A percentile compares a stretch with the other conserved stretches of the same genome.
phyloP scores from a whole-genome alignment of 2,113 vertebrate species.

The Peromyscus leucopus region DNA sequence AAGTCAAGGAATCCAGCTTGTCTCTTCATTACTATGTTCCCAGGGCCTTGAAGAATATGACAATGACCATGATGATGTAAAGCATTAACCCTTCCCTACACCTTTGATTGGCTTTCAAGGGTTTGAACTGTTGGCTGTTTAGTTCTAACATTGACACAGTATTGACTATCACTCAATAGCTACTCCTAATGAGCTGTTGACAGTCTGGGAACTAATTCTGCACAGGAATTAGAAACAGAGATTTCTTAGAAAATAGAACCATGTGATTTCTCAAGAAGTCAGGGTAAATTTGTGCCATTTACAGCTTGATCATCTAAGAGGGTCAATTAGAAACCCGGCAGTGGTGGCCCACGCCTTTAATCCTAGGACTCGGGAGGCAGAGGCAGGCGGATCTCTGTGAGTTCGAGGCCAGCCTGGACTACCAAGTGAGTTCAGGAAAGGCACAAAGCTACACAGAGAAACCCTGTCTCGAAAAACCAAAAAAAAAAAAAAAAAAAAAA shows the following conservation, averaged over 20 bases:
- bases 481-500: no score
- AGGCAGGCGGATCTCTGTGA: no score
- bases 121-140: background rate
- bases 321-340: background rate
- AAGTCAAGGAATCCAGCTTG: background rate
- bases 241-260: background rate
- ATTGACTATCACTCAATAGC: slow-evolving; percentile 22
- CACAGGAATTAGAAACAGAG: background rate
- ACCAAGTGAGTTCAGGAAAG: no score
- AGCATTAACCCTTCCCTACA: background rate
- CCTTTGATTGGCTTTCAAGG: background rate
- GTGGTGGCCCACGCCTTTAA: no score
- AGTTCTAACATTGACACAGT: background rate
- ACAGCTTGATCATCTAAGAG: background rate
- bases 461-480: no score
- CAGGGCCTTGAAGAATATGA: background rate
- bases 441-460: no score
- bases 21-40: background rate
- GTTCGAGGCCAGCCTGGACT: no score
- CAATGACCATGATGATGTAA: background rate
- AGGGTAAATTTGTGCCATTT: background rate
- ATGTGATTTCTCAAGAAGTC: background rate
- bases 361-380: no score
- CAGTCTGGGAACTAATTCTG: background rate
- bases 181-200: background rate